Evolutionary conservation across 2,797 vertebrate genomes (phyloP).

Genomic region (Somateria mollissima): DNA sequence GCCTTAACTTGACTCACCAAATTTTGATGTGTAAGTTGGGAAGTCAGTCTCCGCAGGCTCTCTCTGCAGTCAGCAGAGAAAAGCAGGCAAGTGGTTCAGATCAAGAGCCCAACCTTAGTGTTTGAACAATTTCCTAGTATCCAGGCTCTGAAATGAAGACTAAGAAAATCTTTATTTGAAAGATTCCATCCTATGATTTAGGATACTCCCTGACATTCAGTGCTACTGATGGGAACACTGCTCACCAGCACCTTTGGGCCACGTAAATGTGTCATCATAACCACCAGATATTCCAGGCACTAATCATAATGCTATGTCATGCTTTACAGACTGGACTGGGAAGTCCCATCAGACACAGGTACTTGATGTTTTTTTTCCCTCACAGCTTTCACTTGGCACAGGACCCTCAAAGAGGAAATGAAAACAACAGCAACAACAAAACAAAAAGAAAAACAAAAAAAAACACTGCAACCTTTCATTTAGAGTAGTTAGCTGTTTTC

Average conservation of each 20-base stretch:
- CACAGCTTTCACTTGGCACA: neutral
- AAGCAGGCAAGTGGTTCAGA: neutral
- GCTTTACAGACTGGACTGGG: neutral
- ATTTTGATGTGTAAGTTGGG: neutral
- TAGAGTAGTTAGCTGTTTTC: neutral
- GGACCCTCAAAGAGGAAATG: neutral
- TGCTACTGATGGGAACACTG: neutral
- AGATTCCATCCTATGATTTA: neutral
- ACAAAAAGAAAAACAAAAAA: no score
- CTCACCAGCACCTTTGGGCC: neutral
- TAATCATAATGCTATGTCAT: neutral
- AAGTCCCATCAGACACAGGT: neutral
- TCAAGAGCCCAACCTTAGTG: neutral
- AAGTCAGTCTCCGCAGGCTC: neutral
- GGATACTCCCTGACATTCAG: neutral
- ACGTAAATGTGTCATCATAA: rapidly evolving
- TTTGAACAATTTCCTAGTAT: neutral
- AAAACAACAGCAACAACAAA: neutral
- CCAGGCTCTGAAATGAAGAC: neutral
- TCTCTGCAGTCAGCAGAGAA: neutral
- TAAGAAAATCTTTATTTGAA: neutral
- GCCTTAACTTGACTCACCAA: neutral
- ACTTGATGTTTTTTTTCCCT: neutral
- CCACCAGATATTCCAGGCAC: neutral
- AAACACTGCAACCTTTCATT: neutral